phyloP scores from a whole-genome alignment of 2,797 vertebrate genomes.

The Brachyrhaphis roseni region DNA sequence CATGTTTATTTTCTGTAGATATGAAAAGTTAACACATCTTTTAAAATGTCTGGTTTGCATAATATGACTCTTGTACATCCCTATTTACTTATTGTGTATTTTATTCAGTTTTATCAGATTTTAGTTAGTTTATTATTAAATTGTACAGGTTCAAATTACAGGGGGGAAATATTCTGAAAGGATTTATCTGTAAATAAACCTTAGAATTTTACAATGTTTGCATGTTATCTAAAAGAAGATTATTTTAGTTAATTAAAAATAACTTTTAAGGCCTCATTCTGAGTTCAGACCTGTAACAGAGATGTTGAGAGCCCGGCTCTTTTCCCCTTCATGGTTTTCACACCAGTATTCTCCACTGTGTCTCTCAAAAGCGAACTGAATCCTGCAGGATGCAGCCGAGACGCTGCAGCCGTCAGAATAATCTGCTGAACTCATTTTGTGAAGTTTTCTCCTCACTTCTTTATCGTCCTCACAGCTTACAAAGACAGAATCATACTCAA shows the following conservation, averaged over 20 bases:
- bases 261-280: not conserved
- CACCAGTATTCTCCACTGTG: constrained; percentile 9
- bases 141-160: too few relatives aligned
- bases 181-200: not conserved
- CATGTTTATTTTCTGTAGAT: not conserved
- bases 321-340: not conserved
- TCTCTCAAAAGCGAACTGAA: not conserved
- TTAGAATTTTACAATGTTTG: not conserved
- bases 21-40: not conserved
- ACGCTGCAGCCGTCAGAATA: not conserved
- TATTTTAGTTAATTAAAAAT: not conserved
- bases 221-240: not conserved
- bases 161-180: not conserved
- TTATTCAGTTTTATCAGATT: too few relatives aligned
- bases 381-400: not conserved
- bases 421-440: not conserved
- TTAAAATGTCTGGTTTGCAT: too few relatives aligned
- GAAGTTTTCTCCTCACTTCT: not conserved
- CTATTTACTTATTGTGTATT: too few relatives aligned
- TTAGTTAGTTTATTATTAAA: too few relatives aligned
- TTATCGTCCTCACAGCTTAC: not conserved
- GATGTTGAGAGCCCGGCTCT: not conserved
- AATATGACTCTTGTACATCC: too few relatives aligned
- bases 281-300: constrained; percentile 3
- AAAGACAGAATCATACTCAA: not conserved